Base-by-base conservation (phyloP, 2,888 invertebrate species). In the Ferdinandea cuprea region DNA sequence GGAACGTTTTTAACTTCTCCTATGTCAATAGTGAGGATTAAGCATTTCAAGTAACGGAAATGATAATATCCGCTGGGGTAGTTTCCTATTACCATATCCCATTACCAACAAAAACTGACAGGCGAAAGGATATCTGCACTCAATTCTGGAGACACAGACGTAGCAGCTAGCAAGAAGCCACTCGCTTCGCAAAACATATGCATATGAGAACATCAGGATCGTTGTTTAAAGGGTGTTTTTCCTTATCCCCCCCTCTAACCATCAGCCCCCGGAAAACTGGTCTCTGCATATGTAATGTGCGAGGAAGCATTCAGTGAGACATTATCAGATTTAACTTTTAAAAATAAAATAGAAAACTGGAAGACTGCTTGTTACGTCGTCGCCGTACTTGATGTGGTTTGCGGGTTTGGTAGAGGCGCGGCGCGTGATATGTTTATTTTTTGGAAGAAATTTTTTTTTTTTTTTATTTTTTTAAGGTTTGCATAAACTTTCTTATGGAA, bases 31-130 rank as follows among this genome's bases (percentile, higher is more conserved):
- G 83, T 83, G 78, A 72, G 78, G 77, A 83, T 83, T 83, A 83
- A 83, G 77, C 77, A 83, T 83, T 83, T 77, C 83, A 50, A 83
- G 83, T 83, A 77, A 77, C 83, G 83, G 83, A 83, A 83, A 83
- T 77, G 77, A 83, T 83, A 83, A 83, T 83, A 83, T 83, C 83
- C 83, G 83, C 61, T 77, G 66, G 77, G 83, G 77, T 77, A 77
- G 77, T 77, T 83, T 83, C 77, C 83, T 72, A 83, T 83, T 83
- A 83, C 83, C 83, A 83, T 83, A 83, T 83, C 83, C 83, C 72
- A 83, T 83, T 83, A 83, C 77, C 71, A 83, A 50, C 77, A 83
- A 83, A 83, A 83, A 83, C 83, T 77, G 77, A 83, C 83, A 77
- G 71, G 66, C 61, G 56, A 78, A 77, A 68, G 77, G 83, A 83